phyloP scores from a whole-genome alignment of 2,888 invertebrate species.

The Limnephilus auricula region DNA sequence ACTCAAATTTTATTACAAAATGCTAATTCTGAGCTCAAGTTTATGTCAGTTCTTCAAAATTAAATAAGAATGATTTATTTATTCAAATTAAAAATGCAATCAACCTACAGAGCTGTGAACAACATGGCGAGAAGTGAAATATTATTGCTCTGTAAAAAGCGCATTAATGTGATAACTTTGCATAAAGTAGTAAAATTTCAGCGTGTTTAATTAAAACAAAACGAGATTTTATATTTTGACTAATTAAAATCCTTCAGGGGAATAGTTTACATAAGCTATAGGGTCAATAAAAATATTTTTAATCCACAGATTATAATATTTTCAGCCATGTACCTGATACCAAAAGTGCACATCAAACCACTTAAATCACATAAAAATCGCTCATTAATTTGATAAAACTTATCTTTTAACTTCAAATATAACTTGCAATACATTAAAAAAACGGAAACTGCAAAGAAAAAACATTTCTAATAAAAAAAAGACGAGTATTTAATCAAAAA shows the following conservation, averaged over 20 bases:
- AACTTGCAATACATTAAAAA: no score
- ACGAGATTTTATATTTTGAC: not conserved
- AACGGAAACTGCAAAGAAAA: no score
- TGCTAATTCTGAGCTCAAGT: not conserved
- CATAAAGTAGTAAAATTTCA: slow-evolving; percentile 3
- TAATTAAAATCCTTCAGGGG: slow-evolving; percentile 10
- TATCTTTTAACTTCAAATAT: no score
- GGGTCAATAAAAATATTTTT: not conserved
- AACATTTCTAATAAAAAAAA: no score
- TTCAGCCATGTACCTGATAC: not conserved
- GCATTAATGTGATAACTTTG: not conserved
- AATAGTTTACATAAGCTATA: not conserved
- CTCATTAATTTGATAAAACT: no score
- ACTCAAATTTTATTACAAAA: not conserved
- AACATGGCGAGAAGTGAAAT: slow-evolving; percentile 6
- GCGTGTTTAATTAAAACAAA: slow-evolving; percentile 1
- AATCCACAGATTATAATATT: not conserved
- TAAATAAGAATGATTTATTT: slow-evolving; percentile 10
- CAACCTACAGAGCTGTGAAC: slow-evolving; percentile 22
- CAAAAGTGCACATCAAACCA: not conserved
- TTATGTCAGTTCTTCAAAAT: not conserved
- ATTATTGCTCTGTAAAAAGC: slow-evolving; percentile 15
- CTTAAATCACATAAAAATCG: no score
- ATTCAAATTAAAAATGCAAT: slow-evolving; percentile 22
- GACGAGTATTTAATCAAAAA: no score